These are phyloP conservation scores for Lochmaea capreae DNA, from an alignment of 2,888 invertebrate genomes.

Conservation along the genomic window DNA sequence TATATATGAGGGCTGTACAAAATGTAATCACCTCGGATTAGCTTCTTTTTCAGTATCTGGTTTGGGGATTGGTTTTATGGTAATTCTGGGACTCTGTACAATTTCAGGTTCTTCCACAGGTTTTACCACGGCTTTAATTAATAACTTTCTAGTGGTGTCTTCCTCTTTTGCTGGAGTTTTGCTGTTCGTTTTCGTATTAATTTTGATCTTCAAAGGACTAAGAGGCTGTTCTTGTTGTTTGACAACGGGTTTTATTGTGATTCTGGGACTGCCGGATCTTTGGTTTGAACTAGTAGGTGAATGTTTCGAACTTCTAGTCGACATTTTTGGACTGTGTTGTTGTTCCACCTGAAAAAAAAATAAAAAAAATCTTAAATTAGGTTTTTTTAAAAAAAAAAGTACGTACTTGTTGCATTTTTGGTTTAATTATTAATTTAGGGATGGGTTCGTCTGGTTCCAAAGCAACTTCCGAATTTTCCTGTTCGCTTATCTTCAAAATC, in stretches of 20 bases:
- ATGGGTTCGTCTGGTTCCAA: slow-evolving; percentile 51
- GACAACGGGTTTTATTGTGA: slow-evolving; percentile 63
- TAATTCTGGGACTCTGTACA: slow-evolving; percentile 66
- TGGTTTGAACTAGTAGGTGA: slow-evolving; percentile 56
- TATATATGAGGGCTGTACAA: slow-evolving; percentile 44
- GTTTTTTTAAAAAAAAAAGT: not conserved
- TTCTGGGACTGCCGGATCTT: slow-evolving; percentile 62
- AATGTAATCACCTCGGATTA: slow-evolving; percentile 16
- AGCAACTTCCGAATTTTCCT: slow-evolving; percentile 50
- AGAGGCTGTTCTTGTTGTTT: slow-evolving; percentile 52
- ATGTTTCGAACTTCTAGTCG: slow-evolving; percentile 59
- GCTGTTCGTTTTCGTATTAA: slow-evolving; percentile 56
- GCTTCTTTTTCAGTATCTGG: slow-evolving; percentile 56
- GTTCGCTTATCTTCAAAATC: slow-evolving; percentile 62
- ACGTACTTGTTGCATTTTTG: slow-evolving; percentile 50
- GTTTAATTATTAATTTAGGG: slow-evolving; percentile 60
- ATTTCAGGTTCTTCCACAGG: slow-evolving; percentile 53
- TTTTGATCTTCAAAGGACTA: slow-evolving; percentile 64
- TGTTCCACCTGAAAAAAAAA: slow-evolving; percentile 44
- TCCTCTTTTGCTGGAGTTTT: slow-evolving; percentile 48
- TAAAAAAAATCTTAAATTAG: not conserved
- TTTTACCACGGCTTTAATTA: slow-evolving; percentile 67
- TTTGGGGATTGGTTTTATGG: slow-evolving; percentile 71
- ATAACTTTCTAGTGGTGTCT: slow-evolving; percentile 61
- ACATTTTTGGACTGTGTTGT: slow-evolving; percentile 65